These are phyloP conservation scores for Neodiprion virginianus DNA, from an alignment of 1,140 invertebrate species.

Conservation along the genomic window DNA sequence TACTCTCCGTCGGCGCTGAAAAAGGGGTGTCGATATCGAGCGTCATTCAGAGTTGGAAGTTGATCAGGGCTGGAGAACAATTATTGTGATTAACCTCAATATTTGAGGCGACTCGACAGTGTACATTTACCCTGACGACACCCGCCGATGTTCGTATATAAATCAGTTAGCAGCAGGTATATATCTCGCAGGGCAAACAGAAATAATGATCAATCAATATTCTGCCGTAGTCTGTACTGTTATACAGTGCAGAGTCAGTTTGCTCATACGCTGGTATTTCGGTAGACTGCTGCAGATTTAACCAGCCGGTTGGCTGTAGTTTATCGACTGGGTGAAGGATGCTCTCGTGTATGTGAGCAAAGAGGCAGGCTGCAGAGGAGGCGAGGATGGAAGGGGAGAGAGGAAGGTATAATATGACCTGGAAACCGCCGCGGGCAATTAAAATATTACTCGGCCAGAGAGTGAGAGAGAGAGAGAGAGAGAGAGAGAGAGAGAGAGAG, in stretches of 20 bases:
- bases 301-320: not conserved
- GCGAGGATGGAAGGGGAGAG: not conserved
- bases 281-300: not conserved
- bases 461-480: no score
- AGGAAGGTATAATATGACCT: not conserved
- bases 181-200: not conserved
- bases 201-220: constrained; percentile 3
- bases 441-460: not conserved
- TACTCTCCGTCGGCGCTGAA: constrained; percentile 96
- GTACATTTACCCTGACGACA: not conserved
- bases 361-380: no score
- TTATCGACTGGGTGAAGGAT: constrained; percentile 4
- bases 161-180: not conserved
- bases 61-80: not conserved
- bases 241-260: not conserved
- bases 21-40: constrained; percentile 22
- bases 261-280: not conserved
- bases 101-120: not conserved
- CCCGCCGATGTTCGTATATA: not conserved
- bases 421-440: not conserved
- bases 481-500: no score
- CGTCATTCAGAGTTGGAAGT: not conserved
- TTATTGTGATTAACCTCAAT: not conserved
- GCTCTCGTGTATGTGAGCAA: not conserved
- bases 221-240: not conserved